These are phyloP conservation scores for Rhinatrema bivittatum DNA, from an alignment of 2,797 vertebrate genomes.

Conservation along the genomic window DNA sequence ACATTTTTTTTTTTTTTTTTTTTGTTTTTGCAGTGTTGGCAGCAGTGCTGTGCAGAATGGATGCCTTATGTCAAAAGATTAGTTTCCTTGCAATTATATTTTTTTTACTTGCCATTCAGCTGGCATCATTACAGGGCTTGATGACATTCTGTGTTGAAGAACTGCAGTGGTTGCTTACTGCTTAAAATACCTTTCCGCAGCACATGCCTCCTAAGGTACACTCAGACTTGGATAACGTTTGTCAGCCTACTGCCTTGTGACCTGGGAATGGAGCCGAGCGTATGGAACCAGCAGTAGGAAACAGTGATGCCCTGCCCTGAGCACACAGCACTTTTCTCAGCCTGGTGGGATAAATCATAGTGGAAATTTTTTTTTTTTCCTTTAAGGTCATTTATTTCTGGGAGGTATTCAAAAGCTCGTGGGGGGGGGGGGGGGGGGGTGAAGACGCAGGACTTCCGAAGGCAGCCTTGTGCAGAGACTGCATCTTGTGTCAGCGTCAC, in stretches of 20 bases:
- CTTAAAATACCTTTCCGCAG: slow-evolving; percentile 24
- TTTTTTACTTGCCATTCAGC: slow-evolving; percentile 12
- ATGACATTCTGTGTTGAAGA: slow-evolving; percentile 26
- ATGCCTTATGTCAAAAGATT: too few species aligned
- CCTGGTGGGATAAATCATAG: slow-evolving; percentile 16
- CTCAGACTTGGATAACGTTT: slow-evolving; percentile 12
- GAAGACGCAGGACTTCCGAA: not conserved
- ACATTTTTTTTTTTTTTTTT: not conserved
- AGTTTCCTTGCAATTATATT: slow-evolving; percentile 3
- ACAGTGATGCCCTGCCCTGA: slow-evolving; percentile 9
- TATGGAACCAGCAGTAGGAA: slow-evolving; percentile 13
- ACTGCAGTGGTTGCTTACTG: slow-evolving; percentile 10
- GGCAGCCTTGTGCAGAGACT: not conserved
- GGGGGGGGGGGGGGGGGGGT: too few species aligned
- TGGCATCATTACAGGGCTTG: slow-evolving; percentile 24
- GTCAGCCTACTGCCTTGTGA: slow-evolving; percentile 19
- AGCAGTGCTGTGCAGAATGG: too few species aligned
- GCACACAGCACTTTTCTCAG: slow-evolving; percentile 17
- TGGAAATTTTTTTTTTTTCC: not conserved
- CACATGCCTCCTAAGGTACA: slow-evolving; percentile 16
- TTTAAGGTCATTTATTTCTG: slow-evolving; percentile 10
- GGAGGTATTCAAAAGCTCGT: slow-evolving; percentile 14
- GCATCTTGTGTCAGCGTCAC: not conserved
- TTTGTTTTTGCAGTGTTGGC: too few species aligned
- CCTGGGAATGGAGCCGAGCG: slow-evolving; percentile 9